Evolutionary conservation across 2,113 vertebrate genomes (phyloP).

Genomic region (Mixornis gularis): DNA sequence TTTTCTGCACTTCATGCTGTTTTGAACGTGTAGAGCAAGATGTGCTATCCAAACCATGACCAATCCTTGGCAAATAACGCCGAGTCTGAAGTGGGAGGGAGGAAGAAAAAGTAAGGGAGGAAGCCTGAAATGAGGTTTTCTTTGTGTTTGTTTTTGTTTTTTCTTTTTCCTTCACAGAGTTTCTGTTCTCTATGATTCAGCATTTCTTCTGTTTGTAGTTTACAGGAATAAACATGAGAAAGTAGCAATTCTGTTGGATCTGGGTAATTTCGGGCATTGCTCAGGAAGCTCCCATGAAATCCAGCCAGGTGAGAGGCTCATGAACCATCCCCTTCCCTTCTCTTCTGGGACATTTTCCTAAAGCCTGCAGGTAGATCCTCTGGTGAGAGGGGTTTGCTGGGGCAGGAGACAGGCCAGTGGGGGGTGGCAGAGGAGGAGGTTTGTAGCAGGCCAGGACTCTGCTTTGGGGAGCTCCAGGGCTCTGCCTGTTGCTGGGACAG

Average conservation of each 20-base stretch:
- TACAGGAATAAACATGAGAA: constrained; percentile 46
- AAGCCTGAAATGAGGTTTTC: constrained; percentile 1
- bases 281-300: background rate
- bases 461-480: background rate
- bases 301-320: constrained; percentile 7
- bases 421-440: background rate
- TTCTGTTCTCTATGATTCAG: constrained; percentile 26
- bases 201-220: constrained; percentile 41
- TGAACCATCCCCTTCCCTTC: background rate
- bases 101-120: background rate
- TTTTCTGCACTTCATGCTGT: constrained; percentile 40
- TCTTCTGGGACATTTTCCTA: background rate
- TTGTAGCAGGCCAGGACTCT: background rate
- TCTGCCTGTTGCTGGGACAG: background rate
- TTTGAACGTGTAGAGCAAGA: constrained; percentile 21
- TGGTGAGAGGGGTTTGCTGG: background rate
- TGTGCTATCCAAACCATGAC: constrained; percentile 34
- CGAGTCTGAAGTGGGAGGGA: constrained; percentile 17
- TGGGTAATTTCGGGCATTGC: background rate
- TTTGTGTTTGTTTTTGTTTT: background rate
- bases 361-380: background rate
- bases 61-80: background rate
- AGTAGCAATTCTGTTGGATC: constrained; percentile 33
- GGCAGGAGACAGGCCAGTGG: accelerated
- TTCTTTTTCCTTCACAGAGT: background rate